Conservation (phyloP, 2,888 invertebrate genomes). For the Brassicogethes aeneus region DNA sequence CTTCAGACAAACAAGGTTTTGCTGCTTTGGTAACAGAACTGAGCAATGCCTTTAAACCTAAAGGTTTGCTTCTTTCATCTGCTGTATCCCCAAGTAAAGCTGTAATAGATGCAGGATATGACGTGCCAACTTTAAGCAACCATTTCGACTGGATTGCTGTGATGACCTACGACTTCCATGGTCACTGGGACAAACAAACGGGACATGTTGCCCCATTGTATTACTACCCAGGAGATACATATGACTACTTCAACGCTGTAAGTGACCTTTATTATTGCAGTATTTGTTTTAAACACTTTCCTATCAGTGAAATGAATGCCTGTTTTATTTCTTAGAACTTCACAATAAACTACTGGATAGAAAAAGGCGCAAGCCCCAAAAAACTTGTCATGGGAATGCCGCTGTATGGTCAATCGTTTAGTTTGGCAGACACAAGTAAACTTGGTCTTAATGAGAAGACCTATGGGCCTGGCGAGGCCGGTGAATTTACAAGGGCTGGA, state of each 20-base stretch:
- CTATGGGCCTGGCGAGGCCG: conserved; percentile 60
- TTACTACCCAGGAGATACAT: conserved; percentile 52
- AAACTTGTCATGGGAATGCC: conserved; percentile 70
- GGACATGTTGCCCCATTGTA: conserved; percentile 68
- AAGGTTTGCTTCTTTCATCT: conserved; percentile 56
- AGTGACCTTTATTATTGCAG: no score
- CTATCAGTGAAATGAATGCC: no score
- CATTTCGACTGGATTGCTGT: conserved; percentile 74
- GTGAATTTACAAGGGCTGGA: conserved; percentile 57
- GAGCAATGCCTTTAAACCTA: conserved; percentile 51
- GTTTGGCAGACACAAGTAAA: conserved; percentile 45
- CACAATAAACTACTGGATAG: conserved; percentile 65
- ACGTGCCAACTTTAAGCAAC: conserved; percentile 53
- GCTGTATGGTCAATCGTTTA: conserved; percentile 69
- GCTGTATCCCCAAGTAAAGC: conserved; percentile 65
- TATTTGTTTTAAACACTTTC: no score
- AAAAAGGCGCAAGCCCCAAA: conserved; percentile 51
- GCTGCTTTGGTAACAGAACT: conserved; percentile 57
- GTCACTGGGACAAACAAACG: conserved; percentile 64
- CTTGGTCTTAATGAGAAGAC: conserved; percentile 50
- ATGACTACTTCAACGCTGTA: conserved; percentile 61
- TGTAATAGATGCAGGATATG: conserved; percentile 65
- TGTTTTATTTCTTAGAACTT: conserved; percentile 46
- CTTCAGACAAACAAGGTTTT: conserved; percentile 59
- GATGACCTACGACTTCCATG: conserved; percentile 77